Evolutionary conservation across 2,113 vertebrate genomes (phyloP).

Genomic region (Archilochus colubris): DNA sequence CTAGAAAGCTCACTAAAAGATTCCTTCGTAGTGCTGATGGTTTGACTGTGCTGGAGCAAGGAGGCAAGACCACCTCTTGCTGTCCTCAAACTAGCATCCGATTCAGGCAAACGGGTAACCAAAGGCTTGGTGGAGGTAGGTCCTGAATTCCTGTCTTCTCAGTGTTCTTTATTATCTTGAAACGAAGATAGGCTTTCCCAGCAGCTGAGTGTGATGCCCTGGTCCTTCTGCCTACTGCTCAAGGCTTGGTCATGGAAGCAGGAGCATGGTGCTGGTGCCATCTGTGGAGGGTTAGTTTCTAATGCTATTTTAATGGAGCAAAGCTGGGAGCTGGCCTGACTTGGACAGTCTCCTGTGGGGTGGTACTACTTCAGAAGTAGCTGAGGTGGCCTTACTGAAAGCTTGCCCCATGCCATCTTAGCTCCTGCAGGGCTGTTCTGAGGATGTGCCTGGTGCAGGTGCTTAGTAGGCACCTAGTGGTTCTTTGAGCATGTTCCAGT

Average conservation of each 20-base stretch:
- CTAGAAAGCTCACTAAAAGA: background rate
- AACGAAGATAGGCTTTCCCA: background rate
- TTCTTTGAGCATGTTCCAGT: background rate
- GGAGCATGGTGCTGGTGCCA: background rate
- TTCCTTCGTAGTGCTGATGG: background rate
- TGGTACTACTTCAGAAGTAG: background rate
- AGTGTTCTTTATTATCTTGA: background rate
- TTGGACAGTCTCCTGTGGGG: accelerated
- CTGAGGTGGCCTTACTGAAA: background rate
- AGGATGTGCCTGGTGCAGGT: background rate
- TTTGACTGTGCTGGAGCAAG: background rate
- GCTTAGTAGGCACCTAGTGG: background rate
- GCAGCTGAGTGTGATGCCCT: background rate
- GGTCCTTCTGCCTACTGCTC: background rate
- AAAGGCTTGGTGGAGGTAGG: background rate
- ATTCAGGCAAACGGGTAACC: background rate
- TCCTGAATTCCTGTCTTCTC: background rate
- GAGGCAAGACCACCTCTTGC: background rate
- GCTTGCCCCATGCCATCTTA: background rate
- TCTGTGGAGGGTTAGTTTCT: background rate
- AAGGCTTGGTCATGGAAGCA: background rate
- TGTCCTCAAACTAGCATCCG: background rate
- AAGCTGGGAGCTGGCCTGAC: background rate
- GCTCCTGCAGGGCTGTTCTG: background rate
- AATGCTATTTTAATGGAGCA: background rate